A percentile compares a stretch with the other conserved stretches of the same genome.
These are phyloP conservation scores for Vimba vimba DNA, from an alignment of 2,113 vertebrate species.

Conservation along the genomic window DNA sequence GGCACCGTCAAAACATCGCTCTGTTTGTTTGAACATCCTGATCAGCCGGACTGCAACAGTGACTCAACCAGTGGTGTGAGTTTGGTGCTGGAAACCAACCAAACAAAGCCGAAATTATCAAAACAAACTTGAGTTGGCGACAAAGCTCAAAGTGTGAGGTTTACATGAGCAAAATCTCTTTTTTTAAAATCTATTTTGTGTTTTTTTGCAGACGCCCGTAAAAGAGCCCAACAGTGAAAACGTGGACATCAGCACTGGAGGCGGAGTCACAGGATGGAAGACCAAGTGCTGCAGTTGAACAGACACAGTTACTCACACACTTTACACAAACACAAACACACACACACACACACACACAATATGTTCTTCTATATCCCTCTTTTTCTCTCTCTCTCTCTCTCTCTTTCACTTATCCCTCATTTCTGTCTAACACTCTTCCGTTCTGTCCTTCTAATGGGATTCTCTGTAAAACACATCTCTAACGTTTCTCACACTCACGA, in stretches of 20 bases:
- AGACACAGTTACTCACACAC: conserved; percentile 62
- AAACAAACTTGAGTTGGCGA: not conserved
- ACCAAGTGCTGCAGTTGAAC: conserved; percentile 97
- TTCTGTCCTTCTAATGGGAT: conserved; percentile 48
- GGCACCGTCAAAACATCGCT: too few relatives aligned
- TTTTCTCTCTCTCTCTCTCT: conserved; percentile 7
- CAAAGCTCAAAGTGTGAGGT: not conserved
- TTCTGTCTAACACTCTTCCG: conserved; percentile 63
- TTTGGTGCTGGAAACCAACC: not conserved
- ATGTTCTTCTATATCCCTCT: conserved; percentile 27
- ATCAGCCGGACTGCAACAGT: too few relatives aligned
- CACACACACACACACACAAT: conserved; percentile 47
- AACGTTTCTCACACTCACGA: conserved; percentile 77
- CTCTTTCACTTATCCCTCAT: conserved; percentile 46
- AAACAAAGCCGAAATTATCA: not conserved
- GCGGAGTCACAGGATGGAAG: conserved; percentile 97
- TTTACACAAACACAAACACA: conserved; percentile 55
- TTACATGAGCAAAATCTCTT: not conserved
- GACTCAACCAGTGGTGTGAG: not conserved
- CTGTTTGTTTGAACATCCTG: too few relatives aligned
- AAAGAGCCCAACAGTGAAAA: conserved; percentile 99
- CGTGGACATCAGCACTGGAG: conserved; percentile 95
- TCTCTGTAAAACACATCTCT: conserved; percentile 72
- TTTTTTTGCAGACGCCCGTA: conserved; percentile 87
- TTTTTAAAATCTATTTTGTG: not conserved